A percentile compares a stretch with the other conserved stretches of the same genome.
These are phyloP conservation scores for Nyctibius bracteatus DNA, from an alignment of 2,113 vertebrate genomes.

Conservation along the genomic window DNA sequence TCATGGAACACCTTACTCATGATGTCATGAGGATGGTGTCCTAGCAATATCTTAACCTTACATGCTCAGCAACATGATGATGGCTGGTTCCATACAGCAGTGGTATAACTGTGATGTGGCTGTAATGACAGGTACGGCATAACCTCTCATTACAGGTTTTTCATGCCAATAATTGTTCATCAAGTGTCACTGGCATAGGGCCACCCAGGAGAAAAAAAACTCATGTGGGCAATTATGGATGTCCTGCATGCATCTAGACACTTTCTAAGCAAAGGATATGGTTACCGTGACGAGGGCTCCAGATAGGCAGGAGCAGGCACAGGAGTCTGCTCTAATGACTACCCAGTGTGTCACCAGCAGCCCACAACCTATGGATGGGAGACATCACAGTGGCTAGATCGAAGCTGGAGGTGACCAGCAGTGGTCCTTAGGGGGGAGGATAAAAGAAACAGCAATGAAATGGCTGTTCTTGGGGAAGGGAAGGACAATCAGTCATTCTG, in stretches of 20 bases:
- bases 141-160: neutral
- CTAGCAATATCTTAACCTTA: neutral
- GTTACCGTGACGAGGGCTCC: neutral
- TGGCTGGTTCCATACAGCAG: neutral
- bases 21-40: neutral
- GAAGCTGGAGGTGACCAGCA: neutral
- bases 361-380: neutral
- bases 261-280: neutral
- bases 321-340: neutral
- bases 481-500: neutral
- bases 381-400: rapidly evolving
- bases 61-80: neutral
- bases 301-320: neutral
- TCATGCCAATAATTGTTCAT: neutral
- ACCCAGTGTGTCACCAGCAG: neutral
- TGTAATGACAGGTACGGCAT: neutral
- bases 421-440: neutral
- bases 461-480: neutral
- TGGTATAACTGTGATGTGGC: neutral
- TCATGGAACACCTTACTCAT: neutral
- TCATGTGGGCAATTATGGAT: neutral
- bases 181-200: neutral
- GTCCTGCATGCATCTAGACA: neutral
- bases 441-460: neutral
- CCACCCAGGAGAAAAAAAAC: neutral